Base-by-base conservation (phyloP, 2,888 invertebrate genomes). In the Nomada ferruginata region DNA sequence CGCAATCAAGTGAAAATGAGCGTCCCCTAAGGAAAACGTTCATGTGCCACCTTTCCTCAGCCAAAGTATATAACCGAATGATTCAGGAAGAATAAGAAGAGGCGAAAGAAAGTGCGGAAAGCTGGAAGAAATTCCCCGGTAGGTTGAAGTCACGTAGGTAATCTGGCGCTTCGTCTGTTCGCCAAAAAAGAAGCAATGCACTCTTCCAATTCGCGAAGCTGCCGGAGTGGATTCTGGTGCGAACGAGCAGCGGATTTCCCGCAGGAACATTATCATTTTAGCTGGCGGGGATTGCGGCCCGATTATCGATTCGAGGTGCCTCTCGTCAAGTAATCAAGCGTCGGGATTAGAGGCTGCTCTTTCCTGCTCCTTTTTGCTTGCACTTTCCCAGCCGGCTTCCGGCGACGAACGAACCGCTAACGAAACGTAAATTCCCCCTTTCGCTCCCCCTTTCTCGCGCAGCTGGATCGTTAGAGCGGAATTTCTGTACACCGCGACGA, bases 211-310 rank as follows among this genome's bases (percentile, higher is more conserved):
- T 36, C 10, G 53, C 4, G 47, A 23, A 26, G 42, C 55, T 18
- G 20, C 3, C 29, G 26, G 11, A 53, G 26, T 18, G 23, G 26
- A 23, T 66, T 52, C 18, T 23, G 63, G n/a, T 71, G 66, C 76
- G 36, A 60, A 26, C 70, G 65, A 84, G 72, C 79, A 70, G 61
- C 72, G 83, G 72, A 88, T 89, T 89, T 85, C 89, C 86, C 87
- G 75, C 9, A 86, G 85, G 86, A 81, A 84, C 84, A 85, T 87
- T 85, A 89, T 86, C 86, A 85, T 87, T 87, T 86, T 76, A 86
- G 74, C 76, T 59, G 26, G 69, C 74, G 72, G 71, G 80, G 72
- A 87, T 81, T 83, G 85, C 78, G 75, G 76, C 80, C 44, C 77
- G 84, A 86, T 88, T 87, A 87, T 88, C 84, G 87, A 86, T 81